Conservation (phyloP, 2,888 invertebrate species). For the Tetheella fluctuosa region DNA sequence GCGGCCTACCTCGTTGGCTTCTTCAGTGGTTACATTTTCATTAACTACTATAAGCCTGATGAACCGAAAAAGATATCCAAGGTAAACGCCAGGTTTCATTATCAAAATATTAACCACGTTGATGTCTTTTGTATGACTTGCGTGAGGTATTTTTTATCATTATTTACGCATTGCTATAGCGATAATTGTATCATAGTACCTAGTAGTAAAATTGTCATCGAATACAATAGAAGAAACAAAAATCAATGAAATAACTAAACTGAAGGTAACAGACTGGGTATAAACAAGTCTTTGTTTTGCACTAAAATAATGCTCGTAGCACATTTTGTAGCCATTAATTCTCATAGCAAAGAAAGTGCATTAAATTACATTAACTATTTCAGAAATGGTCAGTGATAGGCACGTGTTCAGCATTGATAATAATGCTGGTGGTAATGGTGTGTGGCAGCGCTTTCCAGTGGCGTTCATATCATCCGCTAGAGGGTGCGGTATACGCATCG, state of each 20-base stretch:
- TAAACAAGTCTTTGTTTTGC: no score
- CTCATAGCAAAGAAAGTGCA: background rate
- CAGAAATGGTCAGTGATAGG: constrained; percentile 79
- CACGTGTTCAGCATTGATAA: constrained; percentile 58
- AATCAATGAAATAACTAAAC: background rate
- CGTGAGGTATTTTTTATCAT: background rate
- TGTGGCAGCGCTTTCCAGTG: constrained; percentile 80
- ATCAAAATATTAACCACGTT: background rate
- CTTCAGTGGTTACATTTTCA: constrained; percentile 75
- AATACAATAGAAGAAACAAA: background rate
- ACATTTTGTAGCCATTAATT: background rate
- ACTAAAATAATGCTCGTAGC: background rate
- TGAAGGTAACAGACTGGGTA: no score
- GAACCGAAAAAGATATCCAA: constrained; percentile 49
- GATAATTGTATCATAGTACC: no score
- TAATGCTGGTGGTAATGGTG: constrained; percentile 76
- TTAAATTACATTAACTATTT: constrained; percentile 32
- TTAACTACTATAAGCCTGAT: constrained; percentile 39
- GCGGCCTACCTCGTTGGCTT: constrained; percentile 85
- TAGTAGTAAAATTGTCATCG: no score
- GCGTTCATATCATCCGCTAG: constrained; percentile 75
- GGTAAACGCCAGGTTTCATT: constrained; percentile 39
- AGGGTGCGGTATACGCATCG: constrained; percentile 83
- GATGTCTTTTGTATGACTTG: background rate
- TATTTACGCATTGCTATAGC: no score